phyloP scores from a whole-genome alignment of 2,888 invertebrate species.

The Girardia tigrina region DNA sequence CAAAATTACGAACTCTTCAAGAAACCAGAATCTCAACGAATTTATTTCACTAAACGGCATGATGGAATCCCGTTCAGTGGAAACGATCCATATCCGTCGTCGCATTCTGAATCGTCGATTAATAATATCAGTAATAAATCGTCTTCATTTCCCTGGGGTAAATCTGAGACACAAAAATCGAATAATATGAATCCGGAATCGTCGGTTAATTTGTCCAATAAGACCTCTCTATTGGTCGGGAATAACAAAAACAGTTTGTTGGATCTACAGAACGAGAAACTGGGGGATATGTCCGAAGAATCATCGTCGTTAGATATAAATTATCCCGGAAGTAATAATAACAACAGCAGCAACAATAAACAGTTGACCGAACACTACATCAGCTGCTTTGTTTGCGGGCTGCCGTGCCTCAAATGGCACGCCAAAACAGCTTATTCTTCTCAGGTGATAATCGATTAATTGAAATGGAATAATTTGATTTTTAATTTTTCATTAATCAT shows the following conservation, averaged over 20 bases:
- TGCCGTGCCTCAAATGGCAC: conserved; percentile 24
- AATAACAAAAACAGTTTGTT: background rate
- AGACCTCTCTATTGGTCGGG: background rate
- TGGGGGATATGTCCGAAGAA: background rate
- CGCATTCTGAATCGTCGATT: conserved; percentile 52
- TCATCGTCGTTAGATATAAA: background rate
- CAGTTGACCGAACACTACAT: conserved; percentile 28
- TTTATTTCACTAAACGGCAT: conserved; percentile 79
- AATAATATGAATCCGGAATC: background rate
- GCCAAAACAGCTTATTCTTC: conserved; percentile 30
- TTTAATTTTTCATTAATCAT: too few species aligned
- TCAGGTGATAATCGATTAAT: background rate
- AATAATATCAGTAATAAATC: background rate
- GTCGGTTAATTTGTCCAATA: conserved; percentile 14
- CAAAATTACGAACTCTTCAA: conserved; percentile 71
- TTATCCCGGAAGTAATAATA: background rate
- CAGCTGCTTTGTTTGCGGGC: conserved; percentile 26
- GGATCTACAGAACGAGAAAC: background rate
- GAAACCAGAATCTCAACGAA: conserved; percentile 69
- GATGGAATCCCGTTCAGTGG: conserved; percentile 70
- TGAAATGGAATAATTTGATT: too few species aligned
- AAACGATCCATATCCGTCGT: conserved; percentile 58
- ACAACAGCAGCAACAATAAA: background rate
- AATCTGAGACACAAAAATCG: background rate
- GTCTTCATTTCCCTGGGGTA: background rate